Conservation (phyloP, 2,888 invertebrate genomes). For the Sisyra terminalis region DNA sequence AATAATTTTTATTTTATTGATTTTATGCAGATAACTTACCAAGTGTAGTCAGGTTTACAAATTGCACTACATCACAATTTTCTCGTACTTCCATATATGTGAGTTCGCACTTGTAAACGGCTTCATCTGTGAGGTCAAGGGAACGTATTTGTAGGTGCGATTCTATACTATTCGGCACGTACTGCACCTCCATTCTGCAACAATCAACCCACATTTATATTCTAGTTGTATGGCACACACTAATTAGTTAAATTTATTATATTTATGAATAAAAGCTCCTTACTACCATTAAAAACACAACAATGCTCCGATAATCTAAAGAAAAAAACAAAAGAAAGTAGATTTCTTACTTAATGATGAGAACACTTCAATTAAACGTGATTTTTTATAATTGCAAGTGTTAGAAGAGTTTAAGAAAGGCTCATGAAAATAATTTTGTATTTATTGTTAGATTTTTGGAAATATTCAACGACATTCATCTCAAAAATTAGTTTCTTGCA, state of each 20-base stretch:
- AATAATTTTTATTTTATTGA: not conserved
- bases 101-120: conserved; percentile 67
- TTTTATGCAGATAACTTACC: conserved; percentile 39
- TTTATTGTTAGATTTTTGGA: no score
- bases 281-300: not conserved
- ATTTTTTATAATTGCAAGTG: no score
- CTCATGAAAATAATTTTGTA: no score
- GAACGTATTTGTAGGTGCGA: conserved; percentile 51
- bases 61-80: conserved; percentile 64
- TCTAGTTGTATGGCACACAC: no score
- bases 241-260: no score
- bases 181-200: conserved; percentile 53
- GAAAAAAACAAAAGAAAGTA: no score
- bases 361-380: no score
- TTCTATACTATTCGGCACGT: conserved; percentile 43
- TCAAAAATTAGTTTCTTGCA: no score
- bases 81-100: conserved; percentile 65
- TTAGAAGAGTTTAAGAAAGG: no score
- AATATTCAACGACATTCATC: no score
- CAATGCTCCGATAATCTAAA: not conserved
- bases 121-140: conserved; percentile 56
- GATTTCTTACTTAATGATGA: no score
- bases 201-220: conserved; percentile 11
- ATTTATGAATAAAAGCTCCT: no score
- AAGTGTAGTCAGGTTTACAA: conserved; percentile 60